Conservation (phyloP, 2,797 vertebrate genomes). For the Chiroxiphia lanceolata region DNA sequence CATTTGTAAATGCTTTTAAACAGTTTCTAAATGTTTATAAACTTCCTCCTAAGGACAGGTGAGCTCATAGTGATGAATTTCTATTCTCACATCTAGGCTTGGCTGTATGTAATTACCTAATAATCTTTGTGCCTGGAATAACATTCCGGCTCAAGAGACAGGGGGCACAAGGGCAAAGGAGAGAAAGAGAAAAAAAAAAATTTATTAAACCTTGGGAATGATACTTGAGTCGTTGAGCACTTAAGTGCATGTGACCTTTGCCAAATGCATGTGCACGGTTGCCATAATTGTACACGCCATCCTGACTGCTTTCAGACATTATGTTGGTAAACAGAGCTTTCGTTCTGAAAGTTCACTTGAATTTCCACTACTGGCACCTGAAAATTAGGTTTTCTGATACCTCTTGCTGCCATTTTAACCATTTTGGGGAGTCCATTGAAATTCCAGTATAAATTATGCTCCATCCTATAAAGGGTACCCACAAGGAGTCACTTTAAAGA, state of each 20-base stretch:
- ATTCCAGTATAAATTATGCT: neutral
- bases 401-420: neutral
- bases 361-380: neutral
- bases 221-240: neutral
- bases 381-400: neutral
- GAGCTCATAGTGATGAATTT: neutral
- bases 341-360: neutral
- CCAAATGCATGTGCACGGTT: neutral
- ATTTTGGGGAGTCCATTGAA: neutral
- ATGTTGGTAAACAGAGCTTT: neutral
- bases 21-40: neutral
- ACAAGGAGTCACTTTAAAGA: neutral
- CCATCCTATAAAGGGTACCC: neutral
- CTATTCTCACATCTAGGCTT: neutral
- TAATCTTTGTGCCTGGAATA: neutral
- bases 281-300: neutral
- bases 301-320: neutral
- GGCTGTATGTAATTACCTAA: neutral
- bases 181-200: neutral
- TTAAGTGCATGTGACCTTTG: neutral
- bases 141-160: neutral
- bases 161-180: neutral
- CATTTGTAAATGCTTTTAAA: slow-evolving; percentile 10
- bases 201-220: neutral
- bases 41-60: neutral